Conservation (phyloP, 2,113 vertebrate species). For the Aegotheles bennettii region DNA sequence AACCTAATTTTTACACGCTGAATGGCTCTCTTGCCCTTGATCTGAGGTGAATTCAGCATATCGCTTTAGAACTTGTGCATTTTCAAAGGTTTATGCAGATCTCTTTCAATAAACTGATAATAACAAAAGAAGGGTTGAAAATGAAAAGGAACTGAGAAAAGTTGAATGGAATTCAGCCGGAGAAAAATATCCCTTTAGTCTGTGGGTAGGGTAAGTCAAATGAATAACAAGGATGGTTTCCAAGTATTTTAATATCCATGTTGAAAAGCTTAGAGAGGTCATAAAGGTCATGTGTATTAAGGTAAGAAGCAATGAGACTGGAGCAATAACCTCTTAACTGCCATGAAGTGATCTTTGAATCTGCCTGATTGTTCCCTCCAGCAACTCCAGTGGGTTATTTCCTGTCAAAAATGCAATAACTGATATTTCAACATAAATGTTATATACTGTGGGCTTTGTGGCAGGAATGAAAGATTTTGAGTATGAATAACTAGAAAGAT, state of each 20-base stretch:
- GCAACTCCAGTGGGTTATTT: background rate
- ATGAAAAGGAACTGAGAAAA: background rate
- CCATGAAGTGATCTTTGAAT: slow-evolving; percentile 10
- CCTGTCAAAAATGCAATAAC: slow-evolving; percentile 12
- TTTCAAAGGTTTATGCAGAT: slow-evolving; percentile 8
- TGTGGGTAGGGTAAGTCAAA: background rate
- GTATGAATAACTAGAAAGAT: background rate
- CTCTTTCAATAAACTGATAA: background rate
- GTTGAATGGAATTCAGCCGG: background rate
- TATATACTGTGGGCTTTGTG: background rate
- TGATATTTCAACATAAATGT: background rate
- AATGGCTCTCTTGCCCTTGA: background rate
- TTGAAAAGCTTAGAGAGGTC: slow-evolving; percentile 14
- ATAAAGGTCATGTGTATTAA: slow-evolving; percentile 46
- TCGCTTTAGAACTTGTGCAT: background rate
- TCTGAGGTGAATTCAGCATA: background rate
- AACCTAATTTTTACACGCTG: background rate
- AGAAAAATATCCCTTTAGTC: slow-evolving; percentile 22
- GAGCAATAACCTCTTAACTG: slow-evolving; percentile 26
- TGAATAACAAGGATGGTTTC: background rate
- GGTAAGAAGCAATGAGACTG: background rate
- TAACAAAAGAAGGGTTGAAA: slow-evolving; percentile 6
- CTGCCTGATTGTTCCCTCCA: slow-evolving; percentile 26
- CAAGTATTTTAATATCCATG: slow-evolving; percentile 10
- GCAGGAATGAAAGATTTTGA: background rate